Evolutionary conservation across 2,113 vertebrate genomes (phyloP).

Genomic region (Festucalex cinctus): DNA sequence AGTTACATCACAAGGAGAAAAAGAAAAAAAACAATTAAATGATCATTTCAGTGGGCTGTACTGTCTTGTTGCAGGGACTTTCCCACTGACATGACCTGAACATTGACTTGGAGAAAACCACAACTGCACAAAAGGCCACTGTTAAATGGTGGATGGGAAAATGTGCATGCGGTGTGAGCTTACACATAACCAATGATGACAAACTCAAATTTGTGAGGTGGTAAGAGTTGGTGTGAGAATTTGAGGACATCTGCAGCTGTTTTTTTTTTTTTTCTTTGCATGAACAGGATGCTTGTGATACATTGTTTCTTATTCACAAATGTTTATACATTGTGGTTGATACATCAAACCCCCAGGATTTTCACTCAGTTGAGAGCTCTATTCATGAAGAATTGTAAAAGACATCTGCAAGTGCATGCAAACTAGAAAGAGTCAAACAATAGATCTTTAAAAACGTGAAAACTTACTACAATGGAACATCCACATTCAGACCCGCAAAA

Average conservation of each 20-base stretch:
- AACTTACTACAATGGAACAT: too few species aligned
- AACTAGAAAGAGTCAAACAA: too few species aligned
- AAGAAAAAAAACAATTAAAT: constrained; percentile 42
- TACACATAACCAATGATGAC: constrained; percentile 4
- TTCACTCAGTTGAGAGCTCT: neutral
- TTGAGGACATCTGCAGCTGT: constrained; percentile 23
- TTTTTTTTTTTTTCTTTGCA: neutral
- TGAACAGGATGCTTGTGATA: constrained; percentile 12
- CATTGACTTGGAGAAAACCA: constrained; percentile 26
- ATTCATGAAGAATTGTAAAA: neutral
- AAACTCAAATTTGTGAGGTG: constrained; percentile 21
- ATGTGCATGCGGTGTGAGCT: constrained; percentile 15
- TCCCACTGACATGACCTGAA: constrained; percentile 15
- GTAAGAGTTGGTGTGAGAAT: constrained; percentile 14
- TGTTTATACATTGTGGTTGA: neutral
- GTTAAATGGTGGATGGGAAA: constrained; percentile 21
- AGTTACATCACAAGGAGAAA: constrained; percentile 18
- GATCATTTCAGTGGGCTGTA: constrained; percentile 35
- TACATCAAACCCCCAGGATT: neutral
- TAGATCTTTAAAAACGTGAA: too few species aligned
- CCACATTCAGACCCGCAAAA: too few species aligned
- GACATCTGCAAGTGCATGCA: too few species aligned
- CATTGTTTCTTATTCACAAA: neutral
- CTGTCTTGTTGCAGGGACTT: constrained; percentile 32
- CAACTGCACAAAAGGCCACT: constrained; percentile 28